These are phyloP conservation scores for Brachionus sp. DNA, from an alignment of 1,140 invertebrate species.

Conservation along the genomic window DNA sequence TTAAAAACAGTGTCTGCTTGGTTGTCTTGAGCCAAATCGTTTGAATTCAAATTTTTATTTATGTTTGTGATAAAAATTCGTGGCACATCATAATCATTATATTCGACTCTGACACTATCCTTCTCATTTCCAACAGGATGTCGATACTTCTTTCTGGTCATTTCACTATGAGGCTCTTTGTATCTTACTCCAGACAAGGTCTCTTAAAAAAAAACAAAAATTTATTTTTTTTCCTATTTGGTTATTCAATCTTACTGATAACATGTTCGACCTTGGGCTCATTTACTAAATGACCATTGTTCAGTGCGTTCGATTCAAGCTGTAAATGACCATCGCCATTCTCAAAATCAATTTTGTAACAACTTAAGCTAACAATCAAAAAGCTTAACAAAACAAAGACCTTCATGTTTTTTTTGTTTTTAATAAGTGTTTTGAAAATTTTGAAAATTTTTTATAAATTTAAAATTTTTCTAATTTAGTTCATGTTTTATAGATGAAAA, in stretches of 20 bases:
- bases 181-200: neutral
- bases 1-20: neutral
- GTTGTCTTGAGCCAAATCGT: neutral
- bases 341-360: slow-evolving; percentile 4
- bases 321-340: slow-evolving; percentile 19
- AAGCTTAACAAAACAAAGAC: neutral
- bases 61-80: slow-evolving; percentile 42
- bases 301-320: neutral
- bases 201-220: neutral
- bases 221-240: neutral
- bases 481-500: neutral
- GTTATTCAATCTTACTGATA: neutral
- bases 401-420: neutral
- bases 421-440: neutral
- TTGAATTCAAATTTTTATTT: slow-evolving; percentile 18
- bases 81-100: slow-evolving; percentile 5
- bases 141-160: neutral
- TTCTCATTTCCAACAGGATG: neutral
- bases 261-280: neutral
- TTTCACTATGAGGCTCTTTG: neutral
- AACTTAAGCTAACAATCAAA: neutral
- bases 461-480: neutral
- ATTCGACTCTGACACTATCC: neutral
- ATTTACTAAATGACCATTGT: neutral
- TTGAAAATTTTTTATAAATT: neutral